Conservation (phyloP, 2,797 vertebrate genomes). For the Streptopelia turtur region DNA sequence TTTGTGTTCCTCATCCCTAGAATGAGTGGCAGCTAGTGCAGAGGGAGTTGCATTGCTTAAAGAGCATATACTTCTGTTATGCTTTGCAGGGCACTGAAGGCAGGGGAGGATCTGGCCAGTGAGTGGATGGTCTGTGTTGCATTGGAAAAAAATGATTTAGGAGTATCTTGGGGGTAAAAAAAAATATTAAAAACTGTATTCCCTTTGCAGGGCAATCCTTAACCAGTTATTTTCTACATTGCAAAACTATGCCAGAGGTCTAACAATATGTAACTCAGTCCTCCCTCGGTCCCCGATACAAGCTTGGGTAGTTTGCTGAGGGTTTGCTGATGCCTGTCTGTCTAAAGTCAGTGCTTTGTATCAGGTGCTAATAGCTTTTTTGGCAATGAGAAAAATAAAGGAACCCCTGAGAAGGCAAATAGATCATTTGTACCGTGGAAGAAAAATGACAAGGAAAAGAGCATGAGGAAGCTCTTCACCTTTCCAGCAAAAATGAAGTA, state of each 20-base stretch:
- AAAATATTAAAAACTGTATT: background rate
- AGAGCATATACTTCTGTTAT: background rate
- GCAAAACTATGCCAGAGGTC: background rate
- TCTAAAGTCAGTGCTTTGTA: background rate
- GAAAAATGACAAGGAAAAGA: background rate
- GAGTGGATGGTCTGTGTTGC: background rate
- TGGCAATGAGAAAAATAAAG: background rate
- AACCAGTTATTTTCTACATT: background rate
- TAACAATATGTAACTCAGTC: background rate
- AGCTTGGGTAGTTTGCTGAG: background rate
- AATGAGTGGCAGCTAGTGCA: background rate
- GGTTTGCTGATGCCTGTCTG: background rate
- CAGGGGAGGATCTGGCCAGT: too few relatives aligned
- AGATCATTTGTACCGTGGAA: rapidly evolving
- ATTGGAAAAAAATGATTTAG: background rate
- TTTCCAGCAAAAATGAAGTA: background rate
- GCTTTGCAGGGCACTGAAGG: background rate
- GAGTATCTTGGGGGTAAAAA: background rate
- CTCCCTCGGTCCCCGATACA: background rate
- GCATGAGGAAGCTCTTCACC: background rate
- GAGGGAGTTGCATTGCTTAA: rapidly evolving
- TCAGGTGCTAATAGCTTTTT: background rate
- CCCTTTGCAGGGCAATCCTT: background rate
- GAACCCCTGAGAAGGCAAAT: background rate
- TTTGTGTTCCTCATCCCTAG: background rate